Conservation (phyloP, 2,113 vertebrate genomes). For the Sialia sialis region DNA sequence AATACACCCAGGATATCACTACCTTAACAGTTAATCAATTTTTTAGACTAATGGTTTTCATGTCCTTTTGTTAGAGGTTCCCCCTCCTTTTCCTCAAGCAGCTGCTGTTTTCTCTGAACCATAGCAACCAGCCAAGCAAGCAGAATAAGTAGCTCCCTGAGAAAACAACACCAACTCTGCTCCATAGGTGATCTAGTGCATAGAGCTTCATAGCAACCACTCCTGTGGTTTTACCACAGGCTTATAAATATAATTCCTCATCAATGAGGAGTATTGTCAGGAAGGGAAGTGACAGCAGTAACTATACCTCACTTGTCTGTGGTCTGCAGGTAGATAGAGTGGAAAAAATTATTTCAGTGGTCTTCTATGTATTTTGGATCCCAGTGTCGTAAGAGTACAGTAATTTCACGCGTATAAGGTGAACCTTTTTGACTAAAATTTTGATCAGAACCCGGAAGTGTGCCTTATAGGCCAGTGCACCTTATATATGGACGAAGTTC, state of each 20-base stretch:
- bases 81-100: background rate
- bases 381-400: background rate
- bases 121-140: slow-evolving; percentile 47
- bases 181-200: background rate
- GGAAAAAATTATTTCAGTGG: background rate
- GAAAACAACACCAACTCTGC: background rate
- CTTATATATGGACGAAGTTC: too few relatives aligned
- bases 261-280: background rate
- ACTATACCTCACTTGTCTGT: background rate
- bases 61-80: slow-evolving; percentile 10
- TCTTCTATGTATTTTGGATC: background rate
- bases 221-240: background rate
- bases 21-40: slow-evolving; percentile 21
- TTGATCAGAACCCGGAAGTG: too few relatives aligned
- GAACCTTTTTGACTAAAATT: too few relatives aligned
- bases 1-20: background rate
- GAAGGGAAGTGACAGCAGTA: background rate
- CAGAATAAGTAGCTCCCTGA: background rate
- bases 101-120: slow-evolving; percentile 49
- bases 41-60: slow-evolving; percentile 23
- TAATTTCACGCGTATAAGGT: too few relatives aligned
- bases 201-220: background rate
- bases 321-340: background rate
- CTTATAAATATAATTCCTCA: background rate
- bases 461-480: too few relatives aligned